phyloP scores from a whole-genome alignment of 2,888 invertebrate genomes.

The Flexamia atlantica region DNA sequence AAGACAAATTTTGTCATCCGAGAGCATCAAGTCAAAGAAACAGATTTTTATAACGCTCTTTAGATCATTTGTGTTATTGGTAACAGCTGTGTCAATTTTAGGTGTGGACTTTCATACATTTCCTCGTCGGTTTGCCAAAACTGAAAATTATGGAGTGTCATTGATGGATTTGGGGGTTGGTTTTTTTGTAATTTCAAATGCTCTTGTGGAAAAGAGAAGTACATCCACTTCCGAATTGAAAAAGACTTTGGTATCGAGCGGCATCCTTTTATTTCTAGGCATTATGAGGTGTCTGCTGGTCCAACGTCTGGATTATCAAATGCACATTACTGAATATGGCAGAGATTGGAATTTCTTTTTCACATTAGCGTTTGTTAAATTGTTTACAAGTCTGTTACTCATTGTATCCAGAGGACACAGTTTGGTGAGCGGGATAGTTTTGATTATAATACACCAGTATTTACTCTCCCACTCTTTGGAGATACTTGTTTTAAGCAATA shows the following conservation, averaged over 20 bases:
- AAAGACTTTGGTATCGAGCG: constrained; percentile 72
- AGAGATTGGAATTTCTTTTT: constrained; percentile 99
- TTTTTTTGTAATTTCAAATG: constrained; percentile 89
- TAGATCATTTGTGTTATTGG: constrained; percentile 84
- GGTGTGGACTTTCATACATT: constrained; percentile 96
- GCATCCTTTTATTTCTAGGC: constrained; percentile 81
- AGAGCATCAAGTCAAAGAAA: constrained; percentile 38
- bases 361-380: constrained; percentile 90
- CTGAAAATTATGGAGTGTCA: constrained; percentile 90
- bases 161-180: constrained; percentile 98
- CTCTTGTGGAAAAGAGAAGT: constrained; percentile 80
- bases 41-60: constrained; percentile 79
- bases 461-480: constrained; percentile 81
- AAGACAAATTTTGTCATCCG: not conserved
- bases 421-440: constrained; percentile 72
- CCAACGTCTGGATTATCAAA: constrained; percentile 86
- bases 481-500: constrained; percentile 83
- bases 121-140: constrained; percentile 92
- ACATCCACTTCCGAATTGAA: not conserved
- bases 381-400: constrained; percentile 82
- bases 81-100: constrained; percentile 90
- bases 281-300: constrained; percentile 80
- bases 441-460: constrained; percentile 82
- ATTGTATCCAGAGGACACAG: constrained; percentile 74
- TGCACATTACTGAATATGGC: constrained; percentile 96